Conservation (phyloP, 2,113 vertebrate species). For the Hydrochoerus hydrochaeris region DNA sequence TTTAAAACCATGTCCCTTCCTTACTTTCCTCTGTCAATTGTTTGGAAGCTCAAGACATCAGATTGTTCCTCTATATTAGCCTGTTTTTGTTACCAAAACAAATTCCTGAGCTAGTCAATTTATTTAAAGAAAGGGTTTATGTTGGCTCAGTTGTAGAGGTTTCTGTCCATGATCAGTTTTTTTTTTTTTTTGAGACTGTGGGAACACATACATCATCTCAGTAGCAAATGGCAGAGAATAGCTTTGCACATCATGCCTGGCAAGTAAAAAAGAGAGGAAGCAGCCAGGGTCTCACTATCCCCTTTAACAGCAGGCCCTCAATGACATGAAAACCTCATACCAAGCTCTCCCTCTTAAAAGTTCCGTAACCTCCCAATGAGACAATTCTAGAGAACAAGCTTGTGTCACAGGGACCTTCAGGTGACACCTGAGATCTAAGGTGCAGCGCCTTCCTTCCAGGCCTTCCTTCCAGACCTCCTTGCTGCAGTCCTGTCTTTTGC, state of each 20-base stretch:
- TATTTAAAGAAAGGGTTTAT: not conserved
- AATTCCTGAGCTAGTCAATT: not conserved
- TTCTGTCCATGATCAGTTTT: not conserved
- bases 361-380: not conserved
- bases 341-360: not conserved
- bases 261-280: not conserved
- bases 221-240: too few species aligned
- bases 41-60: not conserved
- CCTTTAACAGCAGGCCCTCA: not conserved
- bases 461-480: not conserved
- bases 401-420: not conserved
- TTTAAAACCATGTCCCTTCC: not conserved
- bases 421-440: not conserved
- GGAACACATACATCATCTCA: not conserved
- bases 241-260: too few species aligned
- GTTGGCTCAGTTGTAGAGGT: not conserved
- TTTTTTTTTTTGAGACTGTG: not conserved
- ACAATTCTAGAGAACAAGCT: not conserved
- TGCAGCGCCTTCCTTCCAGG: not conserved
- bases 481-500: not conserved
- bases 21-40: not conserved
- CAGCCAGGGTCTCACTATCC: not conserved
- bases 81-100: not conserved
- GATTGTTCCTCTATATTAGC: not conserved
- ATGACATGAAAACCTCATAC: not conserved